Conservation (phyloP, 2,888 invertebrate genomes). For the Pheosia tremula region DNA sequence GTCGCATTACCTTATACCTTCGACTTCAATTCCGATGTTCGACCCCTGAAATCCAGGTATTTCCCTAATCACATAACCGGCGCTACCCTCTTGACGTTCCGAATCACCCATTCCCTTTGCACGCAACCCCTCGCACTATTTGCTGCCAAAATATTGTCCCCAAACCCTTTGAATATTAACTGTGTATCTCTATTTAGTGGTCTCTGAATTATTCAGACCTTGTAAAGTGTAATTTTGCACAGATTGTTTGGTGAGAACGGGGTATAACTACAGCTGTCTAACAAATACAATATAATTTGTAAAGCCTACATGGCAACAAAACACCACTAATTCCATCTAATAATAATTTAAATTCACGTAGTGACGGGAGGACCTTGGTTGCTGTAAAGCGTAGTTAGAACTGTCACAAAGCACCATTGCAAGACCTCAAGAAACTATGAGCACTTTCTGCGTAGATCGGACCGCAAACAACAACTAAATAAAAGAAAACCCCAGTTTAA, state of each 20-base stretch:
- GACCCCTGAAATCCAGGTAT: conserved; percentile 26
- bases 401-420: too few species aligned
- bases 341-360: too few species aligned
- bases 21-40: not conserved
- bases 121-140: conserved; percentile 55
- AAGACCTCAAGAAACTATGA: too few species aligned
- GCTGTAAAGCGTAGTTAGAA: too few species aligned
- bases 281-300: not conserved
- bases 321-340: too few species aligned
- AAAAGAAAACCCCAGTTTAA: too few species aligned
- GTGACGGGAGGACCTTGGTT: too few species aligned
- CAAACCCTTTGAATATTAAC: conserved; percentile 73
- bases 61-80: conserved; percentile 44
- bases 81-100: conserved; percentile 41
- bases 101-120: conserved; percentile 67
- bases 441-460: too few species aligned
- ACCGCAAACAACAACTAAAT: too few species aligned
- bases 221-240: not conserved
- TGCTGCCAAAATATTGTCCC: conserved; percentile 72
- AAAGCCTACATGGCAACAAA: too few species aligned
- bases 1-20: not conserved
- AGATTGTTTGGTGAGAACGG: not conserved
- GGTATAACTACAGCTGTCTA: not conserved
- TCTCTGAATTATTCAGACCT: conserved; percentile 72
- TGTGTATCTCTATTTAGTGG: conserved; percentile 71